Base-by-base conservation (phyloP, 2,113 vertebrate species). In the Columbina picui region DNA sequence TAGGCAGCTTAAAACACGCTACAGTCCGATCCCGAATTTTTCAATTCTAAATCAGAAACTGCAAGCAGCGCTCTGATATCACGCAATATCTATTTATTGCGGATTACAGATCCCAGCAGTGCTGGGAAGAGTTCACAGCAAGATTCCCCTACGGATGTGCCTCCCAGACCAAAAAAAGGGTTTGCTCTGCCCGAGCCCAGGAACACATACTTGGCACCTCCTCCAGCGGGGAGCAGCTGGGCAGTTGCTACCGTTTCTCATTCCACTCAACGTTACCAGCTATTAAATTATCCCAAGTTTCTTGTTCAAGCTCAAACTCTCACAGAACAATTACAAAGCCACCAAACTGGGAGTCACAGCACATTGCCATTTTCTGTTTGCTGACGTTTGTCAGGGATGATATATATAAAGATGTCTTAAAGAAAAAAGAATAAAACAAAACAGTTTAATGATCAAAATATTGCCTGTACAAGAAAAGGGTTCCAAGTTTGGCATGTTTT, bases 171-270 rank as follows among this genome's bases (percentile, higher is more conserved):
- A 95, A 91, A 93, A 88, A 94, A 86, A 96, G 83, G 80, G 89
- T 41, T 92, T 89, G 93, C 93, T 93, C 84, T 92, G 83, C 57
- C 78, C 9, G 43, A 96, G 94, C 77, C 79, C 45, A 84, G 68
- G 96, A 96, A 97, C 93, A 97, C 95, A 96, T 92, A 97, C 75
- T 95, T 97, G 96, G 95, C 96, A 96, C 49, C 92, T 87, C 77
- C 81, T 95, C 89, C 67, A 57, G 73, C 19, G 56, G 59, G 89
- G 86, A 96, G 90, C 95, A 97, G 95, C 87, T 89, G 92, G 87
- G 94, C 94, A 97, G 91, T 95, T 90, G 91, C 96, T 97, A 91
- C 97, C 50, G 70, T 92, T 97, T 59, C 94, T 95, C 94, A 94
- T 96, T 95, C 85, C 88, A 41, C 59, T 77, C 76, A 7, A 34